Base-by-base conservation (phyloP, 2,888 invertebrate genomes). In the Sycophila texana region DNA sequence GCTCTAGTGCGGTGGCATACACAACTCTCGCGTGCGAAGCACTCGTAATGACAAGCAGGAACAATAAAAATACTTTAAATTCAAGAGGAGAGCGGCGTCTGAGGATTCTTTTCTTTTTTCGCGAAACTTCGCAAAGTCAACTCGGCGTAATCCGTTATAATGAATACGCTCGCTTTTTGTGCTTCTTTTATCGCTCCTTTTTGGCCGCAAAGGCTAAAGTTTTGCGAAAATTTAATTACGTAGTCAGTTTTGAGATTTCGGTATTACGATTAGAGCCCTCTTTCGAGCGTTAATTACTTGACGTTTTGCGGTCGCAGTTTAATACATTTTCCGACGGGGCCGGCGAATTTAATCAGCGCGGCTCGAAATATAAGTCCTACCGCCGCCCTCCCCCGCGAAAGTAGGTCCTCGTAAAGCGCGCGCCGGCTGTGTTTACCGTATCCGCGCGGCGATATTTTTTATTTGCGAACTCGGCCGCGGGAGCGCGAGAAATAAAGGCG, bases 371-470 rank as follows among this genome's bases (percentile, higher is more conserved):
- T 58, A 58, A 58, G 58, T 39, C 39, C n/a, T n/a, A n/a, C n/a
- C n/a, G n/a, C n/a, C n/a, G n/a, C n/a, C n/a, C 39, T 39, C 39
- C 39, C 10, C 58, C n/a, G 20, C 13, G 30, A 39, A 30, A 39
- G 47, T 39, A 65, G 18, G 65, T 39, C 13, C 12, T 47, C 39
- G 22, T 53, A 51, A 66, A 66, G 22, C 22, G 22, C 22, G 4
- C 22, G 4, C 22, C 7, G 16, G 47, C 20, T 13, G 63, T 51
- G 65, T 73, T 63, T 63, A 4, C 49, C 63, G 63, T 57, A 39
- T 60, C 16, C 18, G n/a, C 30, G 13, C 30, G 65, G 65, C 16
- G 73, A 74, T 39, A 39, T 71, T 49, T 71, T 76, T 77, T 71
- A 77, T 76, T 71, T 70, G 16, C 57, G 13, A 39, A 10, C 39